phyloP scores from a whole-genome alignment of 2,888 invertebrate species.

The Sarcophaga rosellei region DNA sequence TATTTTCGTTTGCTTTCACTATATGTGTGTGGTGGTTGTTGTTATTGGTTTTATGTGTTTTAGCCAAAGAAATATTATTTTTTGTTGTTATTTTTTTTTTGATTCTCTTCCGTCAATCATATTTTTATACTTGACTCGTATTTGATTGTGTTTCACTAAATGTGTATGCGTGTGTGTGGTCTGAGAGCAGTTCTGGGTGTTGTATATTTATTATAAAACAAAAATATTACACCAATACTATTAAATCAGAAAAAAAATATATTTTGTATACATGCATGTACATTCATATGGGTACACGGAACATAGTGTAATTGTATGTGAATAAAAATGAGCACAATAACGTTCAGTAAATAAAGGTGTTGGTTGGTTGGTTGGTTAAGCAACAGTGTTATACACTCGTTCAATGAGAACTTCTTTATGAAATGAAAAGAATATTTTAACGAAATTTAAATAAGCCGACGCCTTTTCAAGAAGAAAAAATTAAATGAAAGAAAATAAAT shows the following conservation, averaged over 20 bases:
- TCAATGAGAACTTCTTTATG: not conserved
- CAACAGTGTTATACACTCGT: not conserved
- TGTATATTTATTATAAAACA: conserved; percentile 15
- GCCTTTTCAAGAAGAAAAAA: not conserved
- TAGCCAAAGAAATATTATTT: not conserved
- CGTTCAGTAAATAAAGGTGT: not conserved
- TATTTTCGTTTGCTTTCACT: not conserved
- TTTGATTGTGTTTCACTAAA: not conserved
- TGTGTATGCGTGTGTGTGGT: not conserved
- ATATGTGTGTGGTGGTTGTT: not conserved
- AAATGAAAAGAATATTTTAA: not conserved
- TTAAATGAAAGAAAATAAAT: not conserved
- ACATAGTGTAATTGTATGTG: no score
- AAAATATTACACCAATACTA: not conserved
- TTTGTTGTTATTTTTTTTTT: conserved; percentile 7
- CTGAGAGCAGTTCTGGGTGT: conserved; percentile 23
- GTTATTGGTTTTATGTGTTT: conserved; percentile 18
- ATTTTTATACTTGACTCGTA: conserved; percentile 14
- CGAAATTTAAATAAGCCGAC: not conserved
- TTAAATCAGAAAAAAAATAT: not conserved
- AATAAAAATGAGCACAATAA: no score
- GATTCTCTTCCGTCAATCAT: conserved; percentile 34
- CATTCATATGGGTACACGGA: no score
- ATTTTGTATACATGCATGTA: not conserved
- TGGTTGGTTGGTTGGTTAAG: not conserved